These are phyloP conservation scores for Pangasianodon hypophthalmus DNA, from an alignment of 2,113 vertebrate genomes.

Conservation along the genomic window DNA sequence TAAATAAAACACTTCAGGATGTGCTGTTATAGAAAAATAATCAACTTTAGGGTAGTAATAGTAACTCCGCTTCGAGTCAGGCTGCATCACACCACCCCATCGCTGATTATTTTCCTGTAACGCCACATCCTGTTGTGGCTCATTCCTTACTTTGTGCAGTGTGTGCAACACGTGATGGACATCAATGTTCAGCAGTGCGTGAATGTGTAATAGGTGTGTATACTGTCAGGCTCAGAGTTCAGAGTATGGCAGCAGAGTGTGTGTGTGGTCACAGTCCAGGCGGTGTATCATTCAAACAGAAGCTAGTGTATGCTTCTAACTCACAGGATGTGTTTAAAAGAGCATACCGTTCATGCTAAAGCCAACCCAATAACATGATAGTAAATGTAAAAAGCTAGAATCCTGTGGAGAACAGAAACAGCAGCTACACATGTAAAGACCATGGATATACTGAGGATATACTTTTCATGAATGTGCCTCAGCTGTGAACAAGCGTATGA, in stretches of 20 bases:
- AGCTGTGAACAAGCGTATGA: not conserved
- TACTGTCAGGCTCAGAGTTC: not conserved
- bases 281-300: not conserved
- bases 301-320: not conserved
- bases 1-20: not conserved
- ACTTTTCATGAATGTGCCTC: not conserved
- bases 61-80: not conserved
- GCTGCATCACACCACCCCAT: not conserved
- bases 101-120: not conserved
- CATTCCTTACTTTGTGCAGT: not conserved
- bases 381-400: not conserved
- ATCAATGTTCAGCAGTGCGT: not conserved
- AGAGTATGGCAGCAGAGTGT: not conserved
- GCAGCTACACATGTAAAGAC: not conserved
- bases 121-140: not conserved
- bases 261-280: not conserved
- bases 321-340: not conserved
- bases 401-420: not conserved
- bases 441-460: not conserved
- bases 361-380: not conserved
- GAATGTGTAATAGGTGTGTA: not conserved
- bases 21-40: not conserved
- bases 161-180: not conserved
- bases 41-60: not conserved
- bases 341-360: not conserved